A percentile compares a stretch with the other conserved stretches of the same genome.
Evolutionary conservation across 2,888 invertebrate species (phyloP).

Genomic region (Epiperipatus broadwayi): DNA sequence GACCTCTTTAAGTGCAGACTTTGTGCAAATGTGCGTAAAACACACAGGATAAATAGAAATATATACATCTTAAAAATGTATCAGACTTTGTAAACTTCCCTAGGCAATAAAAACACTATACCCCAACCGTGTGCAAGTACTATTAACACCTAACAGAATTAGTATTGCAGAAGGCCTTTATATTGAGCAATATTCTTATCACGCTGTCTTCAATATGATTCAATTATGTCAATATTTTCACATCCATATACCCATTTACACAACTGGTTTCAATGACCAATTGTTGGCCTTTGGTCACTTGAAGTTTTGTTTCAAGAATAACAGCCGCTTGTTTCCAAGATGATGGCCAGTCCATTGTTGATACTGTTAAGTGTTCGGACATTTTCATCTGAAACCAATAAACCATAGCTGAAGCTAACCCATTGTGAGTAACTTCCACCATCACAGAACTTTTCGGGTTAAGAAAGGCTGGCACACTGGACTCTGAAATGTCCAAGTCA

Average conservation of each 20-base stretch:
- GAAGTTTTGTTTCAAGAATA: slow-evolving; percentile 19
- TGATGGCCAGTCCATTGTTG: slow-evolving; percentile 19
- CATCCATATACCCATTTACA: slow-evolving; percentile 23
- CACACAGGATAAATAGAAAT: no score
- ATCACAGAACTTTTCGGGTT: slow-evolving; percentile 16
- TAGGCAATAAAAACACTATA: no score
- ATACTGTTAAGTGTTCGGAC: slow-evolving; percentile 17
- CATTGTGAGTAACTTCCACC: slow-evolving; percentile 19
- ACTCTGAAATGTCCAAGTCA: slow-evolving; percentile 3
- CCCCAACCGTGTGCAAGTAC: no score
- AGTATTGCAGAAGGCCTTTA: no score
- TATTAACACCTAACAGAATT: no score
- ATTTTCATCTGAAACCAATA: slow-evolving; percentile 24
- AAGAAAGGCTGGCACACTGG: slow-evolving; percentile 11
- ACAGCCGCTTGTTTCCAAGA: slow-evolving; percentile 24
- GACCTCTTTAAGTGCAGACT: no score
- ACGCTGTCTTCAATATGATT: no score
- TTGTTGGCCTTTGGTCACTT: slow-evolving; percentile 18
- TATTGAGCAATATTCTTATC: no score
- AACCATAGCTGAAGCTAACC: slow-evolving; percentile 21
- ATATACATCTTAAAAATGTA: no score
- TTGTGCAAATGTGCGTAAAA: no score
- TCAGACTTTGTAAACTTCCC: no score
- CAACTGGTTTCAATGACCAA: slow-evolving; percentile 18
- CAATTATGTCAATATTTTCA: no score